Evolutionary conservation across 2,888 invertebrate species (phyloP).

Genomic region (Empis livida): DNA sequence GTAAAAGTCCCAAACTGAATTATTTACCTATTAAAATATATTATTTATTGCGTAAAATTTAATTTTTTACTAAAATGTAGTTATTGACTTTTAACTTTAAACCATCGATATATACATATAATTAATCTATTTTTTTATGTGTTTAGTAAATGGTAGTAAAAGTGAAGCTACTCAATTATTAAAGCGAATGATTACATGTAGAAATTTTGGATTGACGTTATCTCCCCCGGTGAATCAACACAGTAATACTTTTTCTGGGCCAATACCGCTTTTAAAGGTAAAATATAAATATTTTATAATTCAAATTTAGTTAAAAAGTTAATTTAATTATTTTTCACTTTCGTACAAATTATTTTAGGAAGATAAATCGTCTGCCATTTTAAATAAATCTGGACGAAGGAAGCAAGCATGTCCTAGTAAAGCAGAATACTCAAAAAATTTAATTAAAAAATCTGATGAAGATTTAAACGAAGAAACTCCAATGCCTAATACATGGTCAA

Average conservation of each 20-base stretch:
- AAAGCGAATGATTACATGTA: conserved; percentile 61
- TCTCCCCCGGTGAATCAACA: conserved; percentile 24
- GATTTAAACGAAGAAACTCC: conserved; percentile 15
- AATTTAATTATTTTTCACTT: neutral
- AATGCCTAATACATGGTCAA: conserved; percentile 7
- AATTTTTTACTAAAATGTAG: too few relatives aligned
- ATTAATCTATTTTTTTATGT: conserved; percentile 9
- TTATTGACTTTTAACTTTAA: too few relatives aligned
- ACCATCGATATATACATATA: too few relatives aligned
- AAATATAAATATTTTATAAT: neutral
- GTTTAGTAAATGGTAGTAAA: conserved; percentile 38
- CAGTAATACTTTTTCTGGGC: neutral
- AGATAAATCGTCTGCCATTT: conserved; percentile 20
- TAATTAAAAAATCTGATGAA: conserved; percentile 1
- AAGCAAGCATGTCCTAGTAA: conserved; percentile 68
- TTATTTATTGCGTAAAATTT: too few relatives aligned
- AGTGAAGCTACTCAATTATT: conserved; percentile 65
- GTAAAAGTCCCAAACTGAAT: too few relatives aligned
- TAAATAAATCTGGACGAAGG: conserved; percentile 44
- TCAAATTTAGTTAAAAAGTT: neutral
- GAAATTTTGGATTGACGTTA: conserved; percentile 58
- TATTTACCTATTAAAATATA: too few relatives aligned
- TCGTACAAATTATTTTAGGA: conserved; percentile 20
- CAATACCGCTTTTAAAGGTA: conserved; percentile 3
- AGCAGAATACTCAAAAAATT: conserved; percentile 17